Base-by-base conservation (phyloP, 2,113 vertebrate species). In the Edolisoma coerulescens region DNA sequence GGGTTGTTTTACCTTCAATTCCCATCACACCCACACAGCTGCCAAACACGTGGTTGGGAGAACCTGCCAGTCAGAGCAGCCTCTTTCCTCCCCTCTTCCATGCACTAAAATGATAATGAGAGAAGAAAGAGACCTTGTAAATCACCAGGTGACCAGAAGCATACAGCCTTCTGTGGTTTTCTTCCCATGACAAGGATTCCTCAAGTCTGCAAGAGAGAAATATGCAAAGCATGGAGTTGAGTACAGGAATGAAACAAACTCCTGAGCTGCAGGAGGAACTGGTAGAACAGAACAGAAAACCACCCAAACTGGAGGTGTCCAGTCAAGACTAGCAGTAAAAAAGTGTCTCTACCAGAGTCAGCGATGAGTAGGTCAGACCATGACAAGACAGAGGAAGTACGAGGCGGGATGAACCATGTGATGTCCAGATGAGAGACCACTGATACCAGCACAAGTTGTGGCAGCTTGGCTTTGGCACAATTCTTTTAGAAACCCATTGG, bases 151-250 rank as follows among this genome's bases (percentile, higher is more conserved):
- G 60, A 54, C 13, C 77, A 90, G 44, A 82, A 85, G 63, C 57
- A 79, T 28, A 37, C 13, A 41, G 26, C 16, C 28, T 37, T 71
- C 80, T 57, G 22, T 84, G 76, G 12, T 87, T 77, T 78, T 47
- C 35, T 67, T 87, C 37, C 26, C 13, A 1, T 1, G 2, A 71
- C 53, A 78, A 64, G 35, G 33, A 71, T n/a, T 84, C 65, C 41
- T 79, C 37, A 64, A 49, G n/a, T 68, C 53, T 94, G 61, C 54
- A 71, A 65, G 65, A 87, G 37, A 76, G 61, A 90, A 91, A 76
- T 26, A 13, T 3, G 14, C 1, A 0, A 85, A 49, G 21, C 0
- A 1, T 13, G 8, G 45, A 69, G 37, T n/a, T 60, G 10, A 53
- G 28, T 33, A 28, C 10, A 33, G 39, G 45, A 88, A 65, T 7